Evolutionary conservation across 1,140 invertebrate genomes (phyloP), one percentile per base, ranked within the genome.

Genomic region (Dendroctonus valens): DNA sequence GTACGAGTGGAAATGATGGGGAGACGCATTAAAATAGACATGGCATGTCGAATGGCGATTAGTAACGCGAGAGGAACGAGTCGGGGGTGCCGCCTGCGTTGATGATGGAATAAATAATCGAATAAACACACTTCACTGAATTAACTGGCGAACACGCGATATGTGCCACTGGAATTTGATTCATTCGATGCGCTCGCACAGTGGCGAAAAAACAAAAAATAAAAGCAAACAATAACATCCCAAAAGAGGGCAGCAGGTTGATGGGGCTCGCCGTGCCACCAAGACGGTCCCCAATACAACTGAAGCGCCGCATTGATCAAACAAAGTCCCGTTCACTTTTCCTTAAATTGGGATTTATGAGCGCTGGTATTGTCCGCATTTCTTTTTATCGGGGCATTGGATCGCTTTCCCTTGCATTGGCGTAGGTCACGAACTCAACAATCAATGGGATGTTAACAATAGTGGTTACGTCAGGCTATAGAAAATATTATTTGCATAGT

Each of bases 361-460:
- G 42, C 63, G 62, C 48, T 12, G 26, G 53, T 49, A 70, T 67
- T 70, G 69, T 70, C 69, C 66, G 66, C 58, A 59, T 59, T 67
- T 65, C 67, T 69, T 71, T 59, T 65, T 59, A 66, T 53, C 62
- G 62, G 46, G 26, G 26, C 51, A 12, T 26, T 37, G 66, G 53
- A 64, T 68, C 64, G 70, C 73, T 70, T 71, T 75, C 70, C 72
- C 69, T 68, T 46, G 66, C 67, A 66, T 65, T 70, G 71, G 72
- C 70, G 69, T 71, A 74, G 75, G 75, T 76, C 75, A 75, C 73
- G 75, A 75, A 76, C 75, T 73, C 74, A 75, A 76, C 75, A 76
- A 76, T 76, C 75, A 76, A 76, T 76, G 75, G 75, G 74, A 74
- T 74, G 73, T 76, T 74, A 76, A 76, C 75, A 76, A 76, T 76